A percentile compares a stretch with the other conserved stretches of the same genome.
Evolutionary conservation across 2,888 invertebrate genomes (phyloP).

Genomic region (Orthosia cruda): DNA sequence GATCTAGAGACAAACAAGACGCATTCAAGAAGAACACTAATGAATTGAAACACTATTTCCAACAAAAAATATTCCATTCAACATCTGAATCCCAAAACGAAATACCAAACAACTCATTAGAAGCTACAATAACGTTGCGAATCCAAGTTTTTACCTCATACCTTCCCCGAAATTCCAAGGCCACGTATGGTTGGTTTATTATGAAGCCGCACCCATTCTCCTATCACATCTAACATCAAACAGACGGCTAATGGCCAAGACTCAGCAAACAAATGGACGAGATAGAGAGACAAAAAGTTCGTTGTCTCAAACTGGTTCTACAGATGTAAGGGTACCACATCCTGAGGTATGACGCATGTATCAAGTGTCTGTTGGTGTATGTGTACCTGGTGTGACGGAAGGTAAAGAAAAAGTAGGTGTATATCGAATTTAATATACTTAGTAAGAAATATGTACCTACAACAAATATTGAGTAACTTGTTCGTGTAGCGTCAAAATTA

Average conservation of each 20-base stretch:
- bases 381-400: conserved; percentile 56
- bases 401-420: conserved; percentile 40
- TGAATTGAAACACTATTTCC: conserved; percentile 23
- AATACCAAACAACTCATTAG: conserved; percentile 57
- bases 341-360: conserved; percentile 84
- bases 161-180: conserved; percentile 72
- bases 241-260: conserved; percentile 78
- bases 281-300: conserved; percentile 83
- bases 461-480: conserved; percentile 25
- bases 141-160: conserved; percentile 54
- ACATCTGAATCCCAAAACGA: conserved; percentile 31
- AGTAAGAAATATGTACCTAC: conserved; percentile 1
- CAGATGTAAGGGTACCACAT: conserved; percentile 83
- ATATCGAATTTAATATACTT: conserved; percentile 42
- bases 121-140: conserved; percentile 34
- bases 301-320: conserved; percentile 81
- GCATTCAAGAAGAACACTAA: not conserved
- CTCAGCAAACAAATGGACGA: conserved; percentile 83
- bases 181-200: conserved; percentile 54
- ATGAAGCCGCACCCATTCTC: conserved; percentile 71
- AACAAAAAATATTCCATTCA: conserved; percentile 28
- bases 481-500: conserved; percentile 3
- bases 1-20: not conserved
- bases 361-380: conserved; percentile 68
- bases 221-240: conserved; percentile 73